Evolutionary conservation across 1,140 invertebrate genomes (phyloP), one percentile per base, ranked within the genome.

Genomic region (Drosophila lacteicornis): DNA sequence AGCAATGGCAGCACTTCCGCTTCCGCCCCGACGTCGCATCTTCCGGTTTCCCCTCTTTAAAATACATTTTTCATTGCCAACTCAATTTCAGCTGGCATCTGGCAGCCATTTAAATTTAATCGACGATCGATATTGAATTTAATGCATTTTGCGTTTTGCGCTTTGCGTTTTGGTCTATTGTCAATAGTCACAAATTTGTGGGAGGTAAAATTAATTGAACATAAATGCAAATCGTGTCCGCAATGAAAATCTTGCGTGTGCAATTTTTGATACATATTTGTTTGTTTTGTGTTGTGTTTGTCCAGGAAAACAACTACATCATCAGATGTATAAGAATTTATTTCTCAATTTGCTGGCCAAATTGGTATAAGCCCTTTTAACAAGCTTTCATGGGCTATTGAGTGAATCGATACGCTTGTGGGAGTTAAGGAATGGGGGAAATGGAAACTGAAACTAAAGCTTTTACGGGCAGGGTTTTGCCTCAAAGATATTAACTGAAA

Each of bases 1-100:
- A 73, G 66, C 58, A 78, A 69, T 63, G 75, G 58, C 66, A 79
- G 75, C 58, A 79, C 76, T 79, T 79, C 76, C 76, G 75, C 43
- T 79, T 79, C 76, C 75, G 76, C 38, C 38, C 30, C 42, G 45
- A 55, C 71, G 42, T 27, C 61, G 51, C 51, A 38, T 40, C 13
- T 38, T 22, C 9, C 40, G 11, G n/a, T 17, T 9, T 4, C n/a
- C 19, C 7, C 19, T 12, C 62, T 43, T 62, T 63, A 27, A 62
- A 67, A 50, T 33, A 27, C 19, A 66, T 33, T 69, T 67, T 43
- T 61, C 66, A 42, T 33, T 42, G 36, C 66, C 45, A 63, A 49
- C 65, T 68, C 40, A 36, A 65, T 61, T 61, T 22, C 19, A 55
- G 17, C 33, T 63, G 56, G 5, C 7, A 22, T 22, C 33, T 4